Percentiles rank a stretch among this genome's conserved stretches.
Evolutionary conservation across 2,888 invertebrate genomes (phyloP).

Genomic region (Thymelicus sylvestris): DNA sequence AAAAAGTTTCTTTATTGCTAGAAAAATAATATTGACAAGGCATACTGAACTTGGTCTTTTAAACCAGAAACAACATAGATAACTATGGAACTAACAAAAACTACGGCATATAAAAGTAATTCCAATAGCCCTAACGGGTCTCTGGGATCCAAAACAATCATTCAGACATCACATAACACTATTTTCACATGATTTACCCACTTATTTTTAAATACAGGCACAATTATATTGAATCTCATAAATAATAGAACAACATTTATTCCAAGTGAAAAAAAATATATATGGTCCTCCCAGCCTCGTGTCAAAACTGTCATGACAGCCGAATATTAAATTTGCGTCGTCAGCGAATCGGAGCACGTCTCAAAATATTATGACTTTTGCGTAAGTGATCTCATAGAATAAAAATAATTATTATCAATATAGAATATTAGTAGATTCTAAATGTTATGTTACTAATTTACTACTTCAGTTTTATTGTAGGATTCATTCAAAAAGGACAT

Average conservation of each 20-base stretch:
- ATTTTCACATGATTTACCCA: no score
- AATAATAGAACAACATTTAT: not conserved
- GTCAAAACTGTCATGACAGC: slow-evolving; percentile 62
- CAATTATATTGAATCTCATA: not conserved
- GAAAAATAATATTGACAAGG: slow-evolving; percentile 2
- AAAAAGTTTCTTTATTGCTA: not conserved
- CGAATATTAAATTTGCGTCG: slow-evolving; percentile 78
- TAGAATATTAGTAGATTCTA: not conserved
- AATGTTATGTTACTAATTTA: not conserved
- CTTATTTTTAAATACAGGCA: not conserved
- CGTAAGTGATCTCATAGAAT: slow-evolving; percentile 45
- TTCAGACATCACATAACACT: no score
- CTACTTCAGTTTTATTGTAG: not conserved
- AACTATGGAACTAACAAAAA: no score
- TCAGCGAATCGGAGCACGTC: slow-evolving; percentile 61
- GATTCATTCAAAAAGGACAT: not conserved
- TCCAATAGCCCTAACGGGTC: no score
- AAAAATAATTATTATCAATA: not conserved
- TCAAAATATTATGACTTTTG: slow-evolving; percentile 72
- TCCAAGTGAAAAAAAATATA: slow-evolving; percentile 20
- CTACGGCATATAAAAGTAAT: no score
- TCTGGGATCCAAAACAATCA: no score
- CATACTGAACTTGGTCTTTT: no score
- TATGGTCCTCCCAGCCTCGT: slow-evolving; percentile 44
- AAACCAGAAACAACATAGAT: no score